Base-by-base conservation (phyloP, 2,797 vertebrate genomes). In the Muscicapa striata region DNA sequence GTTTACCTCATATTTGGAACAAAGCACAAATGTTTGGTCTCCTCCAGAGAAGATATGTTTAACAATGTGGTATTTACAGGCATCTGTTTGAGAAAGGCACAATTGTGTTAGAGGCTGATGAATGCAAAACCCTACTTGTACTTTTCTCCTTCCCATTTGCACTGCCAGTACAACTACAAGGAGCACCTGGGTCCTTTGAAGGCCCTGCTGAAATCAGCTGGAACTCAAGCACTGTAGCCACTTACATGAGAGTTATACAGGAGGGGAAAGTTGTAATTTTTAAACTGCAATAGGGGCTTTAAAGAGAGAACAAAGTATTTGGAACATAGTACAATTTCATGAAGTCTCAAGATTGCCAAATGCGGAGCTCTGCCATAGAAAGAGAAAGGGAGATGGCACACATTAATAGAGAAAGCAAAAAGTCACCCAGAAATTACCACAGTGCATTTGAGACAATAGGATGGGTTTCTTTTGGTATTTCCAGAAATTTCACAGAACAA, bases 11-110 rank as follows among this genome's bases (percentile, higher is more conserved):
- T 98, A 97, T 95, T 97, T 97, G 49, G 99, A 98, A 93, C 98
- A 99, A 95, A 99, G 97, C 83, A 99, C 97, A 97, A 99, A 99
- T 64, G 98, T 98, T 87, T 99, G 99, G 97, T 99, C 98, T 94
- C 99, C 99, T 97, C 99, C 99, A 97, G 98, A 99, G 97, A 98
- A 98, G 94, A 99, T 98, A 97, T 98, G 99, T 96, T 98, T 98
- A 96, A 99, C 98, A 73, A 98, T 96, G 89, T 97, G 98, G 49
- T 97, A 98, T 93, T 98, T 98, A 93, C 98, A 98, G 52, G 97
- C 98, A 96, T 97, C 97, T 98, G 96, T 93, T 91, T 73, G 93
- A 97, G 89, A 95, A 89, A 96, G 45, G 80, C 5, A 32, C 0
- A 3, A 15, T 4, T 72, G 22, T 66, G 13, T 84, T 66, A 93